Conservation (phyloP, 1,140 invertebrate genomes). For the Triops cancriformis region DNA sequence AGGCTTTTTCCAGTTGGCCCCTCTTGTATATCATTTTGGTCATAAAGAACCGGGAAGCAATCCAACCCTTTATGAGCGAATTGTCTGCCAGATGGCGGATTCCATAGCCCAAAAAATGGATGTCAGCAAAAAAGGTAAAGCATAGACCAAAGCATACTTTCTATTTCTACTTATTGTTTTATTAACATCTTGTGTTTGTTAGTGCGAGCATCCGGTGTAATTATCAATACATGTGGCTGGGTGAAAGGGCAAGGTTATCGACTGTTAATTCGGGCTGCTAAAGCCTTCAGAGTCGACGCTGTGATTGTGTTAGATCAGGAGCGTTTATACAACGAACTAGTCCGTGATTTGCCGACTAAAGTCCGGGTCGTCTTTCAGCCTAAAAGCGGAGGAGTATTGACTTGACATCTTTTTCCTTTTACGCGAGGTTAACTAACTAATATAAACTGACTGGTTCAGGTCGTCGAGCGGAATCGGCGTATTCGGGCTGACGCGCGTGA, state of each 20-base stretch:
- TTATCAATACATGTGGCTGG: constrained; percentile 98
- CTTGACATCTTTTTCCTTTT: background rate
- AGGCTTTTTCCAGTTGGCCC: constrained; percentile 83
- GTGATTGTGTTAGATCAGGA: constrained; percentile 96
- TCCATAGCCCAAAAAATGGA: constrained; percentile 76
- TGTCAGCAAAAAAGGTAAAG: constrained; percentile 69
- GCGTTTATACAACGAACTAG: constrained; percentile 86
- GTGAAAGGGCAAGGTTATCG: constrained; percentile 82
- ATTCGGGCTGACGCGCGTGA: constrained; percentile 67
- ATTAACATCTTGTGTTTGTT: background rate
- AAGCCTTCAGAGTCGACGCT: constrained; percentile 90
- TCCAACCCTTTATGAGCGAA: constrained; percentile 71
- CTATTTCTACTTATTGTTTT: background rate
- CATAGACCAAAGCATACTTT: background rate
- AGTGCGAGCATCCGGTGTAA: constrained; percentile 81
- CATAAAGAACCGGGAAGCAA: constrained; percentile 71
- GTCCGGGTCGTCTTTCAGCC: constrained; percentile 88
- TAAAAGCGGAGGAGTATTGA: constrained; percentile 87
- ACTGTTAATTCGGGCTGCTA: constrained; percentile 70
- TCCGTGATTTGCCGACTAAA: constrained; percentile 83
- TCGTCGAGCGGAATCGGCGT: constrained; percentile 70
- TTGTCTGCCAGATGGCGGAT: constrained; percentile 76
- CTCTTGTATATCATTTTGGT: constrained; percentile 89
- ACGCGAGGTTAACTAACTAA: background rate
- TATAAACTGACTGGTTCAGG: constrained; percentile 42